Conservation (phyloP, 30 jellyfish, hydroid and myxozoan genomes). For the Mastigias papua region DNA sequence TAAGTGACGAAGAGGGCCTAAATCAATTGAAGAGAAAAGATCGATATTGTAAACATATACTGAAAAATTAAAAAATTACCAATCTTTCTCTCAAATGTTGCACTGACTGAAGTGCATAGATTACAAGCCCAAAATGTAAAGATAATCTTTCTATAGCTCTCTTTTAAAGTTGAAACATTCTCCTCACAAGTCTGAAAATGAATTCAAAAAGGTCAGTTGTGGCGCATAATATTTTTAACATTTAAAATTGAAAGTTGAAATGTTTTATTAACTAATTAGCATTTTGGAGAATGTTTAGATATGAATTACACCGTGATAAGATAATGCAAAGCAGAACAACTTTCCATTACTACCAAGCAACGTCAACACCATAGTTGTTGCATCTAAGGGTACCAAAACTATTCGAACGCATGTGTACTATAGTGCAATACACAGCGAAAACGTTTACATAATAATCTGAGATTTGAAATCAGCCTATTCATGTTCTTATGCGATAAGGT, state of each 20-base stretch:
- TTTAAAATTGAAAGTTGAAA: background rate
- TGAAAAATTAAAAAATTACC: conserved; percentile 14
- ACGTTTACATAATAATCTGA: too few relatives aligned
- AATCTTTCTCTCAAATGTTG: conserved; percentile 22
- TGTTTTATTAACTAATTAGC: too few relatives aligned
- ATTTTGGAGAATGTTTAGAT: too few relatives aligned
- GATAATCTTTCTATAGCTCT: conserved; percentile 18
- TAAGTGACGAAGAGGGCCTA: background rate
- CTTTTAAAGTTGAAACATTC: background rate
- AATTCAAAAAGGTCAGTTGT: background rate
- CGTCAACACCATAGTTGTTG: too few relatives aligned
- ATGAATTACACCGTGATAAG: too few relatives aligned
- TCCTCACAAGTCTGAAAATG: conserved; percentile 62
- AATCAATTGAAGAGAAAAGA: background rate
- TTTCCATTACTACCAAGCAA: too few relatives aligned
- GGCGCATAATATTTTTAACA: background rate
- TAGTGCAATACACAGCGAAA: too few relatives aligned
- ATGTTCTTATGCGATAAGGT: too few relatives aligned
- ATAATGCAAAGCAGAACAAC: too few relatives aligned
- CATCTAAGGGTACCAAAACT: too few relatives aligned
- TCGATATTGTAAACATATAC: background rate
- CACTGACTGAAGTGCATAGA: conserved; percentile 42
- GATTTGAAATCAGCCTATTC: too few relatives aligned
- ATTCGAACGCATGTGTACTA: too few relatives aligned
- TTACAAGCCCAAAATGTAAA: conserved; percentile 58